Evolutionary conservation across 2,888 invertebrate genomes (phyloP).

Genomic region (Petrolisthes manimaculis): DNA sequence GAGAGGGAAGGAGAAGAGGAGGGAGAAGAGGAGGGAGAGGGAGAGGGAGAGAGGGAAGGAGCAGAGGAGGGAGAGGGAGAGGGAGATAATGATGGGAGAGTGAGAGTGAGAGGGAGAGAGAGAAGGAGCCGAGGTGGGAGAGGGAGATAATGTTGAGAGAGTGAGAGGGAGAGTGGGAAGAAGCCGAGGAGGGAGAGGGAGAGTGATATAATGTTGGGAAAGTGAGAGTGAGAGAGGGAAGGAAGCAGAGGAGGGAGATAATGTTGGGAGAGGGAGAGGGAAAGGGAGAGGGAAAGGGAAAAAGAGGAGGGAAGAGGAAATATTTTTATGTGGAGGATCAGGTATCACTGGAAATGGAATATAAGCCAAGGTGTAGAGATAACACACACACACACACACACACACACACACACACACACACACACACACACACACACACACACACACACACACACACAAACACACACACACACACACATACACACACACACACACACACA

Average conservation of each 20-base stretch:
- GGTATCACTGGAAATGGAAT: not conserved
- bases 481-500: constrained; percentile 30
- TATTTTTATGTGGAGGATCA: not conserved
- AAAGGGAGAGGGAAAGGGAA: not conserved
- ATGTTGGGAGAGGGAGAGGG: not conserved
- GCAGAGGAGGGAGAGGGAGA: not conserved
- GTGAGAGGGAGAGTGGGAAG: not conserved
- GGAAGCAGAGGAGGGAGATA: not conserved
- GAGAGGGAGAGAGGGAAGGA: not conserved
- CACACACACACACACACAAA: constrained; percentile 30
- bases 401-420: not conserved
- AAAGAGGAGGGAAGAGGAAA: not conserved
- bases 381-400: constrained; percentile 6
- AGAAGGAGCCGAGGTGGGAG: not conserved
- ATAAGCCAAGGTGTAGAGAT: not conserved
- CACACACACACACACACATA: constrained; percentile 28
- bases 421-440: not conserved
- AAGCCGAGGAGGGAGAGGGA: not conserved
- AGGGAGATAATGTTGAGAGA: not conserved
- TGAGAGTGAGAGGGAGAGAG: too few relatives aligned
- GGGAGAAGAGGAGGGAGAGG: not conserved
- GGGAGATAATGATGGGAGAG: not conserved
- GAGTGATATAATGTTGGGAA: too few relatives aligned
- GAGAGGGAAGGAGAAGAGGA: not conserved
- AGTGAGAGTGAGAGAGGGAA: not conserved